These are phyloP conservation scores for Montipora capitata DNA, from an alignment of 92 coral and sea anemone genomes.

Conservation along the genomic window DNA sequence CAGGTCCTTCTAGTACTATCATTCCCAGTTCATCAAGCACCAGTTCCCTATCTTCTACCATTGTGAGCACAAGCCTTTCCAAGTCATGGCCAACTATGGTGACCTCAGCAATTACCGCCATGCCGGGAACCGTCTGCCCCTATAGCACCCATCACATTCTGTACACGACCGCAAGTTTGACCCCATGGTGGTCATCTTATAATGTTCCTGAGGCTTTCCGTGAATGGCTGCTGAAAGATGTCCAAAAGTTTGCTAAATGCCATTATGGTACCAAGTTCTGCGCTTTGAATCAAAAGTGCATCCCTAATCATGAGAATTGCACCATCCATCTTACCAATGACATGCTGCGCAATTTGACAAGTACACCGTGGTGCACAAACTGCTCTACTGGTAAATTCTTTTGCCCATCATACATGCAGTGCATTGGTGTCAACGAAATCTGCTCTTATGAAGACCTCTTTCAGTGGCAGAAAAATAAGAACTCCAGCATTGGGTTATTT, in stretches of 20 bases:
- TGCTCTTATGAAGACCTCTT: conserved; percentile 65
- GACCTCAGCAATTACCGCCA: conserved; percentile 24
- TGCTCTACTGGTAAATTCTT: conserved; percentile 58
- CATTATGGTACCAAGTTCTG: conserved; percentile 8
- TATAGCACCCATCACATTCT: neutral
- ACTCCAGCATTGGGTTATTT: conserved; percentile 39
- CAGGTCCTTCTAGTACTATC: neutral
- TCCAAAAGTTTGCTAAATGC: conserved; percentile 34
- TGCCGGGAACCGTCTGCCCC: conserved; percentile 22
- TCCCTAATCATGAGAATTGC: conserved; percentile 10
- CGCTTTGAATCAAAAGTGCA: conserved; percentile 25
- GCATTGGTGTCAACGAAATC: conserved; percentile 46
- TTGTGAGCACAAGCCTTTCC: neutral
- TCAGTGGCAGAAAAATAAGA: conserved; percentile 67
- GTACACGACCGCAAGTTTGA: neutral
- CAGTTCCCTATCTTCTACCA: neutral
- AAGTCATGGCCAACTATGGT: conserved; percentile 39
- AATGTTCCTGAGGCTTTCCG: conserved; percentile 21
- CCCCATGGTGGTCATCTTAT: conserved; percentile 26
- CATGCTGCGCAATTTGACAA: conserved; percentile 11
- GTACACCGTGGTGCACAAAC: conserved; percentile 67
- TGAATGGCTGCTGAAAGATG: conserved; percentile 20
- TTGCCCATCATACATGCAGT: conserved; percentile 71
- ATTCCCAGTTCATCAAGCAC: conserved; percentile 4
- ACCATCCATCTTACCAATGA: conserved; percentile 28